Evolutionary conservation across 2,888 invertebrate genomes (phyloP).

Genomic region (Campoletis raptor): DNA sequence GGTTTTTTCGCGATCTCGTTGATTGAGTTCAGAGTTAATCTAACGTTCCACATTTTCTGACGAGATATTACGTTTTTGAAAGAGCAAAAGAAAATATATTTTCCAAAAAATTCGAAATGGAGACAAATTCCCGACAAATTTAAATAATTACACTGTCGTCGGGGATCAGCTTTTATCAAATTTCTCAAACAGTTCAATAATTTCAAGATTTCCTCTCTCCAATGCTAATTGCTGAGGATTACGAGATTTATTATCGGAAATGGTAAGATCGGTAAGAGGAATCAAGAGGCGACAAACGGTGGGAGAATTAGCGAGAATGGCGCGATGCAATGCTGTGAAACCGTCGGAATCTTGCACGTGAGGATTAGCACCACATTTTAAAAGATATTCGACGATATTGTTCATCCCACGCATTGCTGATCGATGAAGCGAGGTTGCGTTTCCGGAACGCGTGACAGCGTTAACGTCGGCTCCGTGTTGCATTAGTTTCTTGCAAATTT

Average conservation of each 20-base stretch:
- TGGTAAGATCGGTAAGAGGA: conserved; percentile 87
- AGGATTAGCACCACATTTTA: conserved; percentile 88
- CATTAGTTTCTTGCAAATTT: conserved; percentile 90
- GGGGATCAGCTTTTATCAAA: neutral
- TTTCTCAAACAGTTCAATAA: conserved; percentile 80
- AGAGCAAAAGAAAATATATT: neutral
- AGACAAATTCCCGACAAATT: neutral
- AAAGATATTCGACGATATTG: conserved; percentile 89
- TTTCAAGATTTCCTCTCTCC: conserved; percentile 86
- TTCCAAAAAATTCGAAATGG: neutral
- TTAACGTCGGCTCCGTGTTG: conserved; percentile 90
- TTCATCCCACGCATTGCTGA: conserved; percentile 91
- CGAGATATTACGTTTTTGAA: neutral
- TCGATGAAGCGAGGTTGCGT: conserved; percentile 93
- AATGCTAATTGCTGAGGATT: conserved; percentile 91
- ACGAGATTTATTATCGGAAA: conserved; percentile 91
- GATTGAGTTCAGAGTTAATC: neutral
- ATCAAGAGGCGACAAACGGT: conserved; percentile 89
- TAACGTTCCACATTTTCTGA: neutral
- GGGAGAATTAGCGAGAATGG: conserved; percentile 85
- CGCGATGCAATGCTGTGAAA: conserved; percentile 92
- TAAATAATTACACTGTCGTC: neutral
- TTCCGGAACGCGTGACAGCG: conserved; percentile 90
- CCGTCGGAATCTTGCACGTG: conserved; percentile 91
- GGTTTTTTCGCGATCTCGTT: too few relatives aligned